Base-by-base conservation (phyloP, 2,888 invertebrate species). In the Hydriomena furcata region DNA sequence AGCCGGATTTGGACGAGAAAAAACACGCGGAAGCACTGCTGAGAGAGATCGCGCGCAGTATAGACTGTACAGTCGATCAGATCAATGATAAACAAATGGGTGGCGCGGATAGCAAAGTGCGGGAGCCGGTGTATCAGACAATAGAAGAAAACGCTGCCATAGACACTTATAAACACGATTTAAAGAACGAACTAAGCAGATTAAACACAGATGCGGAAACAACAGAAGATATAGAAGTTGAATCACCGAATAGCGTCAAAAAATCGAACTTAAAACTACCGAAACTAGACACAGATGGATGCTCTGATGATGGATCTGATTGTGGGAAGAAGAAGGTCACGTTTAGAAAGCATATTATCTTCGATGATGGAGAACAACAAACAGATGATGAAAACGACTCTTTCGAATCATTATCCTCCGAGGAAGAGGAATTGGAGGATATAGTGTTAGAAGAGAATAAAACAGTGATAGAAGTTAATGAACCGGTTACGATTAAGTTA, bases 321-420 rank as follows among this genome's bases (percentile, higher is more conserved):
- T 73, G 76, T 44, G 86, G 84, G 0, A 90, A 89, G 52, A 91
- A 91, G 57, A 72, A 76, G 11, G 90, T 91, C 0, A 91, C 89
- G 1, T 91, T 91, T 52, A 79, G 84, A 60, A 91, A 88, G 50
- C 88, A 88, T 40, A 88, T 91, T n/a, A 66, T 90, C 40, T 91
- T 91, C 59, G 91, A 91, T 52, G 91, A 91, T 59, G 91, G 91
- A 4, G 91, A 91, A 32, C 81, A 84, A 49, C 90, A 89, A 60
- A 90, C 90, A 7, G 90, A 90, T 25, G 85, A 89, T 36, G 87
- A 84, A 60, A 70, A 73, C 2, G 76, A 81, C 53, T 86, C 87
- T 0, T 90, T 89, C 63, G 89, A 89, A 71, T 86, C 89, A 5
- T 68, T 90, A 23, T 75, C 83, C 41, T 84, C 86, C 1, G 83